These are phyloP conservation scores for Naja naja DNA, from an alignment of 2,113 vertebrate genomes.

Conservation along the genomic window DNA sequence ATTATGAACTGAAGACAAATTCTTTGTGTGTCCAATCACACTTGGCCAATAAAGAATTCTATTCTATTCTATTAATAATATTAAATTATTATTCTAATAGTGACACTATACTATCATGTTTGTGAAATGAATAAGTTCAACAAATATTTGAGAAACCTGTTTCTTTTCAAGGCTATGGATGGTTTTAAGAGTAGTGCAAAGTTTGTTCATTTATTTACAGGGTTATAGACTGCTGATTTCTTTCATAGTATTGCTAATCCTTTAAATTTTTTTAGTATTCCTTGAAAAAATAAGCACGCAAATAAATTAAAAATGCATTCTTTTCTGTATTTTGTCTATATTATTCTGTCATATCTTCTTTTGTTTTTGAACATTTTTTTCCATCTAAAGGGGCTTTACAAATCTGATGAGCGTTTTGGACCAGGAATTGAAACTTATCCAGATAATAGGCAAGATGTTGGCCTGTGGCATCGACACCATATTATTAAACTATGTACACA, in stretches of 20 bases:
- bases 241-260: background rate
- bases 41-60: too few species aligned
- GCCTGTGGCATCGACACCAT: constrained; percentile 77
- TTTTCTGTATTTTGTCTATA: background rate
- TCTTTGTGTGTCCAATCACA: too few species aligned
- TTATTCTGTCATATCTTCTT: background rate
- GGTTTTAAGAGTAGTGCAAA: background rate
- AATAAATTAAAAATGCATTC: background rate
- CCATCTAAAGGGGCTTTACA: constrained; percentile 80
- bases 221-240: background rate
- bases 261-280: background rate
- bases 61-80: background rate
- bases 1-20: too few species aligned
- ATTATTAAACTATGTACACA: constrained; percentile 73
- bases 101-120: background rate
- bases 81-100: background rate
- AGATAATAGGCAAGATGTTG: constrained; percentile 77
- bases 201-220: background rate
- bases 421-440: constrained; percentile 77
- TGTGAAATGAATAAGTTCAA: background rate
- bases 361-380: background rate
- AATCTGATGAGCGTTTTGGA: constrained; percentile 74
- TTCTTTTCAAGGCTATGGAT: background rate
- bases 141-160: background rate
- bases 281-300: background rate